phyloP scores from a whole-genome alignment of 2,797 vertebrate species.

The Anguilla pacifica region DNA sequence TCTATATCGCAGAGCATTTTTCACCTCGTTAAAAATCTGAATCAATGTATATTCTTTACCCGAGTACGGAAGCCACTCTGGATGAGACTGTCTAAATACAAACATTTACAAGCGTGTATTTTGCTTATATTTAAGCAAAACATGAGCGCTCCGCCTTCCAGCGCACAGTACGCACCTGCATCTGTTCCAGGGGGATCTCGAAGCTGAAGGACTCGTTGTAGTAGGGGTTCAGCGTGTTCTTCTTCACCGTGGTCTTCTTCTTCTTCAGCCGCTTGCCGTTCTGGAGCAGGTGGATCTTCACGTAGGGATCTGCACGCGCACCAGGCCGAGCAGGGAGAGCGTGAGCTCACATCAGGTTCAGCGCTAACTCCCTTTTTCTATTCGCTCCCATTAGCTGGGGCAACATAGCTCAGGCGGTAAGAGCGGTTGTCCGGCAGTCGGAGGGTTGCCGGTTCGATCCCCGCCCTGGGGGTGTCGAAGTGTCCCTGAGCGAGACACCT shows the following conservation, averaged over 20 bases:
- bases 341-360: not conserved
- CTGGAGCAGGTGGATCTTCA: constrained; percentile 97
- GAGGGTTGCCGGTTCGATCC: no score
- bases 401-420: no score
- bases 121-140: not conserved
- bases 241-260: constrained; percentile 99
- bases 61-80: no score
- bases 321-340: not conserved
- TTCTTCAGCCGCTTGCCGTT: constrained; percentile 97
- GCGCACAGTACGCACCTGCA: constrained; percentile 79
- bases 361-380: no score
- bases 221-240: constrained; percentile 97
- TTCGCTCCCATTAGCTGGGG: not conserved
- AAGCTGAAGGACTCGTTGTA: constrained; percentile 99
- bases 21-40: no score
- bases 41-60: no score
- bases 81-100: no score
- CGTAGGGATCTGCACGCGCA: constrained; percentile 86
- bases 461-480: no score
- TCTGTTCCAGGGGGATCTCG: constrained; percentile 97
- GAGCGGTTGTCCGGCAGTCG: no score
- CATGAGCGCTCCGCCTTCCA: not conserved
- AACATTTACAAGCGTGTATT: not conserved
- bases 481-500: no score
- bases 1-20: no score